phyloP scores from a whole-genome alignment of 1,140 invertebrate species.

The Lutraria rhynchaena region DNA sequence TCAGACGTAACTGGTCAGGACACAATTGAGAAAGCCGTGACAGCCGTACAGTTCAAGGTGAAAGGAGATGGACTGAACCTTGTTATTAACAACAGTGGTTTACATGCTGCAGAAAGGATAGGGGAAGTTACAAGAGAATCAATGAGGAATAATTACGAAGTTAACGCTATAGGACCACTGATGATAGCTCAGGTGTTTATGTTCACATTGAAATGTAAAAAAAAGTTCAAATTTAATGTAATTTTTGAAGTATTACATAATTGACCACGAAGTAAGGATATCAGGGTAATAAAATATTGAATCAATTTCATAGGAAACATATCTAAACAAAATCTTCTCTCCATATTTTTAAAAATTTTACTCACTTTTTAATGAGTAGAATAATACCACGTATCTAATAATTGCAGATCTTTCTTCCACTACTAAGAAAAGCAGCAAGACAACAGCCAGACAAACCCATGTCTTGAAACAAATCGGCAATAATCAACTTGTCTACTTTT shows the following conservation, averaged over 20 bases:
- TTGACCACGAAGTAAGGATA: too few species aligned
- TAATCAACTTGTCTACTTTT: conserved; percentile 64
- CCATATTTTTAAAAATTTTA: too few species aligned
- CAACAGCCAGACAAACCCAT: conserved; percentile 21
- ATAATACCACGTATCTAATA: not conserved
- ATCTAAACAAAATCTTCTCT: too few species aligned
- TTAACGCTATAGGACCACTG: conserved; percentile 61
- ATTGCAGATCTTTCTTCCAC: conserved; percentile 61
- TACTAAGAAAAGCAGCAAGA: conserved; percentile 62
- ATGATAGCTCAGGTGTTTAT: conserved; percentile 55
- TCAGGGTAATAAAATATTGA: too few species aligned
- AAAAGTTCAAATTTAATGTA: too few species aligned
- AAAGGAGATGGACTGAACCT: conserved; percentile 60
- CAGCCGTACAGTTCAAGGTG: conserved; percentile 18
- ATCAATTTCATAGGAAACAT: too few species aligned
- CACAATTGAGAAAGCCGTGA: conserved; percentile 35
- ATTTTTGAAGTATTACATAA: too few species aligned
- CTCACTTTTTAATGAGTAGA: too few species aligned
- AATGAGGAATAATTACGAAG: conserved; percentile 51
- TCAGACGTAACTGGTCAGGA: conserved; percentile 49
- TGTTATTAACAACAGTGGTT: conserved; percentile 61
- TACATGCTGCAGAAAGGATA: conserved; percentile 23
- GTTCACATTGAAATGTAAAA: not conserved
- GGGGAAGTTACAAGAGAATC: conserved; percentile 35
- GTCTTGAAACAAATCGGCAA: conserved; percentile 62